Evolutionary conservation across 2,888 invertebrate genomes (phyloP), one percentile per base, ranked within the genome.

Genomic region (Bugula neritina): DNA sequence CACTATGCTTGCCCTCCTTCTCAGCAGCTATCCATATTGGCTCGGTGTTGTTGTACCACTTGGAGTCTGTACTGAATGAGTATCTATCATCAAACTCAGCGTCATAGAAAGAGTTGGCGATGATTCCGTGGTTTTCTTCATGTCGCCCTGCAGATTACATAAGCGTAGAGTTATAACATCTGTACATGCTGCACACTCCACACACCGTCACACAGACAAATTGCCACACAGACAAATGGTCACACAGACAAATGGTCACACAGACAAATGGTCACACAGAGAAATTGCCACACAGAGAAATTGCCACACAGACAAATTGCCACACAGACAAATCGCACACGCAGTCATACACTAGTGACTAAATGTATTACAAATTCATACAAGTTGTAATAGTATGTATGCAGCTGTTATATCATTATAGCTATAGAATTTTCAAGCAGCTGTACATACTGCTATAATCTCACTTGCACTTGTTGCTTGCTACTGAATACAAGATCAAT

Each of bases 1-100:
- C 72, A 1, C 72, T 54, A 21, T 52, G 90, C 86, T 89, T 87
- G 0, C 86, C 73, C 35, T 74, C 71, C 31, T 63, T 69, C 52
- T 52, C 55, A 5, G 74, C 74, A 5, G 73, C 72, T 1, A 57
- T 10, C 73, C 73, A 73, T 25, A 73, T 57, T n/a, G 73, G 73
- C 72, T 73, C 72, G 17, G 58, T 72, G 35, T 69, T 63, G 34
- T 73, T 73, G 63, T 69, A 73, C 73, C 73, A 73, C 31, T 72
- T 63, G 27, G 43, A 17, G 0, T 72, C 72, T 25, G 25, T 71
- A 43, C 69, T 71, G 31, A 71, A 69, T 17, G 35, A 23, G 35
- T 71, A 73, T n/a, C n/a, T 54, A n/a, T 73, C 70, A 1, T 73
- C n/a, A 25, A 57, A 71, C 23, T 54, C 25, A 13, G 72, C 72